phyloP scores from a whole-genome alignment of 2,888 invertebrate genomes.

The Dynastes grantii region DNA sequence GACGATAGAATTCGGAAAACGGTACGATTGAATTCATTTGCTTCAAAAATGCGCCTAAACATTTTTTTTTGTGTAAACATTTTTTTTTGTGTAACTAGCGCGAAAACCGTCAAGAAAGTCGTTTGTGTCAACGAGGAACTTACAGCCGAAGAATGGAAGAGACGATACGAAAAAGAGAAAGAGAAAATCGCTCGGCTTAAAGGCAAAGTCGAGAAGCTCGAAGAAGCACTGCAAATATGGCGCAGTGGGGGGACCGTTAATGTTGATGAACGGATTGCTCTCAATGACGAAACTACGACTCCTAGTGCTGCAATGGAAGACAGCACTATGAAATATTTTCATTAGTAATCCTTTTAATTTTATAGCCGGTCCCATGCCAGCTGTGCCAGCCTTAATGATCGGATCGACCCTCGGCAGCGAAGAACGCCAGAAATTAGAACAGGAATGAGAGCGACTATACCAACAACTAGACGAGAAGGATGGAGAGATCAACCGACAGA shows the following conservation, averaged over 20 bases:
- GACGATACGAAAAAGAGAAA: constrained; percentile 97
- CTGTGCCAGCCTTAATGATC: constrained; percentile 81
- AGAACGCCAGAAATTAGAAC: constrained; percentile 87
- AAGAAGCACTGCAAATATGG: constrained; percentile 94
- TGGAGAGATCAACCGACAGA: constrained; percentile 99
- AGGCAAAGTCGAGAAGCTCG: constrained; percentile 92
- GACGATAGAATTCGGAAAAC: constrained; percentile 97
- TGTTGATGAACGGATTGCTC: constrained; percentile 81
- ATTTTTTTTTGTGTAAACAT: background rate
- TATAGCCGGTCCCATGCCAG: constrained; percentile 78
- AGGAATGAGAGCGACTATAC: constrained; percentile 93
- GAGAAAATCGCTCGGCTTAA: constrained; percentile 94
- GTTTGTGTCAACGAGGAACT: constrained; percentile 99
- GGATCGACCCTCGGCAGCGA: constrained; percentile 78
- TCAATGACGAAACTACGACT: constrained; percentile 81
- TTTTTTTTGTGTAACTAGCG: constrained; percentile 66
- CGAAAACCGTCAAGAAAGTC: constrained; percentile 99
- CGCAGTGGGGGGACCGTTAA: constrained; percentile 92
- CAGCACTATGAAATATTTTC: constrained; percentile 57
- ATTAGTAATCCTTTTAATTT: background rate
- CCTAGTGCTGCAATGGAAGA: constrained; percentile 79
- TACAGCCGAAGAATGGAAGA: constrained; percentile 99
- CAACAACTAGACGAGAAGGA: constrained; percentile 99
- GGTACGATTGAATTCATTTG: constrained; percentile 71
- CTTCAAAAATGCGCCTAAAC: background rate